phyloP scores from a whole-genome alignment of 2,797 vertebrate species.

The Tragopan temminckii region DNA sequence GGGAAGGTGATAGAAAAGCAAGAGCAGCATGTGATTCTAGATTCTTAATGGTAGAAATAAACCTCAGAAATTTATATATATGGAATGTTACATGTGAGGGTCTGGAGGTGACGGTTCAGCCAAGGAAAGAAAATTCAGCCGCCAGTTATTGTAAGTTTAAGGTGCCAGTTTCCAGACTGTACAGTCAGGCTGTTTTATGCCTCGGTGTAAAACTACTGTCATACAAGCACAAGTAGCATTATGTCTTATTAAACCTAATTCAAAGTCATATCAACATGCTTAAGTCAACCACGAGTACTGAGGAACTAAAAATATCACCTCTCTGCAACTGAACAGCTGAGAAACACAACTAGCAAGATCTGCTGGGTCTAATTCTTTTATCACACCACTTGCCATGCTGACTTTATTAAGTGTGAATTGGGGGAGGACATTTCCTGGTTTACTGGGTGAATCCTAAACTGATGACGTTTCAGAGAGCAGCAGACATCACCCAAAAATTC shows the following conservation, averaged over 20 bases:
- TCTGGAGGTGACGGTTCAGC: constrained; percentile 27
- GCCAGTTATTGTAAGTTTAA: constrained; percentile 1
- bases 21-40: neutral
- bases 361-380: neutral
- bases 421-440: neutral
- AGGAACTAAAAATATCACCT: neutral
- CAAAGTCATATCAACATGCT: neutral
- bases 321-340: rapidly evolving
- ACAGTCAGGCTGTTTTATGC: neutral
- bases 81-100: neutral
- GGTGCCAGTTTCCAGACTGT: neutral
- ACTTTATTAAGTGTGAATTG: neutral
- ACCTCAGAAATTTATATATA: neutral
- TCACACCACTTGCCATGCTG: neutral
- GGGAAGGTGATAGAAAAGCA: neutral
- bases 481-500: neutral
- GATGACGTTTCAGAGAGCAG: neutral
- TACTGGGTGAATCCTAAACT: neutral
- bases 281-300: neutral
- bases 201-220: neutral
- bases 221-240: neutral
- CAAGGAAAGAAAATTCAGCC: neutral
- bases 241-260: neutral
- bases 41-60: neutral
- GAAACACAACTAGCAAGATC: neutral